A percentile compares a stretch with the other conserved stretches of the same genome.
Conservation (phyloP, 2,888 invertebrate species). For the Agrochola circellaris region DNA sequence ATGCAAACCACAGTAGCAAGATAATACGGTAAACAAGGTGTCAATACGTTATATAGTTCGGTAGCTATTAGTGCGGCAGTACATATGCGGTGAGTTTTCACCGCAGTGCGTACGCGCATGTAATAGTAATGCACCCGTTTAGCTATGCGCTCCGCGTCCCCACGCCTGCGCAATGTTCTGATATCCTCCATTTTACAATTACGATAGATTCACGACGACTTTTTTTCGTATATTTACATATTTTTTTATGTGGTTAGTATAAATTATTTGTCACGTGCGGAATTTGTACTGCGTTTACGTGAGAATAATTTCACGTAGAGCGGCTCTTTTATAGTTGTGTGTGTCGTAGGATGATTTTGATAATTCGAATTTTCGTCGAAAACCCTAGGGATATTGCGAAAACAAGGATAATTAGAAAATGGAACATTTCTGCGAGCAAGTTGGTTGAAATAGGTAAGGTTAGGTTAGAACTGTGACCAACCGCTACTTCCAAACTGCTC, state of each 20-base stretch:
- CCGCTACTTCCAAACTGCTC: too few species aligned
- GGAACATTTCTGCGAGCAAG: too few species aligned
- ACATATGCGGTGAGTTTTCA: slow-evolving; percentile 61
- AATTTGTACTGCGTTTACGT: slow-evolving; percentile 15
- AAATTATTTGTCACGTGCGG: slow-evolving; percentile 27
- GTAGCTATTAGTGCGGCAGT: slow-evolving; percentile 48
- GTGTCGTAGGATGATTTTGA: too few species aligned
- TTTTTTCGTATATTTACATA: slow-evolving; percentile 42
- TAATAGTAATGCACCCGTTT: slow-evolving; percentile 62
- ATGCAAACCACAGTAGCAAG: not conserved
- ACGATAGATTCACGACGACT: slow-evolving; percentile 50
- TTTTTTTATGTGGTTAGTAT: slow-evolving; percentile 18
- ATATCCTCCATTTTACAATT: slow-evolving; percentile 65
- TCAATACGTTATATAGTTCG: slow-evolving; percentile 41
- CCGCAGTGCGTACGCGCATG: slow-evolving; percentile 57
- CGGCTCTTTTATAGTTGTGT: not conserved
- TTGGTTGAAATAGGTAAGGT: too few species aligned
- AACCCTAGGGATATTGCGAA: too few species aligned
- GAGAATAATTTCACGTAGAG: not conserved
- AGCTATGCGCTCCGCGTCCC: slow-evolving; percentile 64
- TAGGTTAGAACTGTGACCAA: too few species aligned
- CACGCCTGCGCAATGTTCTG: slow-evolving; percentile 71
- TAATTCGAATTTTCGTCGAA: too few species aligned
- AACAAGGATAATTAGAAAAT: too few species aligned
- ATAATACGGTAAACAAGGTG: slow-evolving; percentile 23